A percentile compares a stretch with the other conserved stretches of the same genome.
Evolutionary conservation across 2,113 vertebrate genomes (phyloP).

Genomic region (Cochlearius cochlearius): DNA sequence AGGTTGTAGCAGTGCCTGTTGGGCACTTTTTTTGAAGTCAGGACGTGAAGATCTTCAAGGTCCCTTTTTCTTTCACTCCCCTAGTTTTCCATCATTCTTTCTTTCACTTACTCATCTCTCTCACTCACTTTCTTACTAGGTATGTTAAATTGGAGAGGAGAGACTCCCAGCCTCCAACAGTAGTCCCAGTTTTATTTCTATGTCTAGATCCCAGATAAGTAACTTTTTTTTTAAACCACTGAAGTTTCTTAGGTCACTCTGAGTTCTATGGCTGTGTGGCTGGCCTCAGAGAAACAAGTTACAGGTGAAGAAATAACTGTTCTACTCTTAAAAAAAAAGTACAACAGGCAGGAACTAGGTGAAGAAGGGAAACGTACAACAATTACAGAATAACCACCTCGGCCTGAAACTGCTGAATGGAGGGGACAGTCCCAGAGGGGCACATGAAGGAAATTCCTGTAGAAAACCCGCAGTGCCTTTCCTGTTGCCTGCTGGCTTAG

Average conservation of each 20-base stretch:
- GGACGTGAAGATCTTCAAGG: neutral
- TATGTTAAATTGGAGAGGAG: neutral
- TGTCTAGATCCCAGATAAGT: neutral
- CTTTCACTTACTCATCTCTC: neutral
- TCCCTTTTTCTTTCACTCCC: neutral
- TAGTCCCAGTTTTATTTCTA: neutral
- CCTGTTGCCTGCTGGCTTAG: neutral
- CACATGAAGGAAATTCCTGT: neutral
- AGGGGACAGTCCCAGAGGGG: neutral
- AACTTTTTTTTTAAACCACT: neutral
- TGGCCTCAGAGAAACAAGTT: neutral
- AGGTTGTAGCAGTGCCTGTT: neutral
- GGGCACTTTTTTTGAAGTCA: neutral
- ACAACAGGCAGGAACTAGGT: neutral
- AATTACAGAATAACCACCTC: neutral
- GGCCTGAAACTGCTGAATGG: neutral
- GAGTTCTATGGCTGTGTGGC: neutral
- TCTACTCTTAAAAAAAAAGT: neutral
- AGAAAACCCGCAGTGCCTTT: neutral
- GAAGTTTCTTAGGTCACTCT: neutral
- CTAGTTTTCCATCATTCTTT: neutral
- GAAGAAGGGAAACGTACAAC: neutral
- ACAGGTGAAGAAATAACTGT: neutral
- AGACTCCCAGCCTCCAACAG: neutral
- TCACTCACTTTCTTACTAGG: neutral